Conservation (phyloP, 2,113 vertebrate species). For the Merops nubicus region DNA sequence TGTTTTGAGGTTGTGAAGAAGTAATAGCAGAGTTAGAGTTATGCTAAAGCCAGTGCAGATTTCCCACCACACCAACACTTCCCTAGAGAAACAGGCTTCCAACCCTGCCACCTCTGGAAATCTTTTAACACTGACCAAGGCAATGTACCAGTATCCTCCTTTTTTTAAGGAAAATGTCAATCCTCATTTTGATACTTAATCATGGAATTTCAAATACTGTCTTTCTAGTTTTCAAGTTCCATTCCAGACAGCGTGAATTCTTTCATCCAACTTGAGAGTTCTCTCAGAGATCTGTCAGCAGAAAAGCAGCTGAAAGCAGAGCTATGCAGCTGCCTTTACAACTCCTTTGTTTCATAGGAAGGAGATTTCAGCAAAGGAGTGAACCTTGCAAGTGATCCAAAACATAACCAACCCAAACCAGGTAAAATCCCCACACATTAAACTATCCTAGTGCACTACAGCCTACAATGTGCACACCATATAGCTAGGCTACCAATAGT, state of each 20-base stretch:
- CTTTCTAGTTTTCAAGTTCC: not conserved
- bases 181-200: not conserved
- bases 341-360: not conserved
- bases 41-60: not conserved
- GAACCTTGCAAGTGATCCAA: not conserved
- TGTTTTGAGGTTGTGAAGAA: not conserved
- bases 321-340: not conserved
- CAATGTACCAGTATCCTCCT: not conserved
- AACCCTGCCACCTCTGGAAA: not conserved
- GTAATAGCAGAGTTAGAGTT: not conserved
- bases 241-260: fast-evolving
- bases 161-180: not conserved
- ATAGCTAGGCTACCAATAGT: not conserved
- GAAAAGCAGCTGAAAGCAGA: not conserved
- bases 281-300: not conserved
- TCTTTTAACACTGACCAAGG: not conserved
- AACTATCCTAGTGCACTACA: not conserved
- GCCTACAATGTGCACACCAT: fast-evolving
- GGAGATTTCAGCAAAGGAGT: not conserved
- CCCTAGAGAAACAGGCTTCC: not conserved
- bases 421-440: not conserved
- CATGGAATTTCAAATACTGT: not conserved
- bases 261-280: not conserved
- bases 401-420: not conserved
- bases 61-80: not conserved